Base-by-base conservation (phyloP, 2,888 invertebrate species). In the Amblyteles armatorius region DNA sequence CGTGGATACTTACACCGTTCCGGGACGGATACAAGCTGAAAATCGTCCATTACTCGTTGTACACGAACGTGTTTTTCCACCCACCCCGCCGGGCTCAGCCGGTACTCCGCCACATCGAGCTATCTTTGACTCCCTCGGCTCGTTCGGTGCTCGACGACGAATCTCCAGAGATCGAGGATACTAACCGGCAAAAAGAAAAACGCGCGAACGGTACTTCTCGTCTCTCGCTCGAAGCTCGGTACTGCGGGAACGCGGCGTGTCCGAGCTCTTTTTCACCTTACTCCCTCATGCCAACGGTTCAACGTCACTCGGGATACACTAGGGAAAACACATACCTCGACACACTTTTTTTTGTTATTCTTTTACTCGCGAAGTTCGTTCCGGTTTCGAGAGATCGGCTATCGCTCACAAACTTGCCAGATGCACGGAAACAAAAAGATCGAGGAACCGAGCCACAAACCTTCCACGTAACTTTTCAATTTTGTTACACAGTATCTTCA, bases 41-140 rank as follows among this genome's bases (percentile, higher is more conserved):
- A 84, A 81, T 81, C 65, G 65, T 74, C 73, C 69, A 74, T 84
- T 81, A 84, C 84, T 74, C 78, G 67, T 72, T 44, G 73, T 73
- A 78, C 81, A 72, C 68, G 68, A 81, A 79, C 73, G 57, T 69
- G 73, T 65, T 79, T 81, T 74, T 78, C 55, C 11, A 7, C 55
- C 26, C 57, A n/a, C 19, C 4, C 26, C 11, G 26, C 57, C 11
- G 57, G 69, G 22, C 22, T 60, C 48, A 63, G 36, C 60, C 55
- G 73, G 74, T 26, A 67, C 79, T 76, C 52, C 57, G 55, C 36
- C 50, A 19, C 57, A 55, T 60, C 29, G 36, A 36, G 60, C 76
- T 13, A 44, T 50, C 55, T 55, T 65, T 79, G 72, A 79, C 73
- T 73, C 65, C 67, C 72, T 52, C 48, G 52, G 40, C 63, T 69